Percentiles rank a stretch among this genome's conserved stretches.
Conservation (phyloP, 2,113 vertebrate genomes). For the Erythrocebus patas region DNA sequence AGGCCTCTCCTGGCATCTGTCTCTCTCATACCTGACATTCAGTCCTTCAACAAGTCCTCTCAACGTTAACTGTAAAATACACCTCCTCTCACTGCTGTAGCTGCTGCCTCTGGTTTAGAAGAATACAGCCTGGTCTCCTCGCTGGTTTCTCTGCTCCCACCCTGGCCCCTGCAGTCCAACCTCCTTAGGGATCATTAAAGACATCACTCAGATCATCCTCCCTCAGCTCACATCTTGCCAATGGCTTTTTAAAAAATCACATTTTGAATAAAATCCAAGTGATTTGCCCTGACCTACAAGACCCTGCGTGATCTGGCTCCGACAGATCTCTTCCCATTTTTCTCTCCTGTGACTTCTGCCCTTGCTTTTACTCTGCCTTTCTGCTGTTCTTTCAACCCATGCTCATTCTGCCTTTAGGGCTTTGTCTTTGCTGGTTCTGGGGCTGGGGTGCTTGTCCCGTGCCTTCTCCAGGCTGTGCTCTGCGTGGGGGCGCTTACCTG, state of each 20-base stretch:
- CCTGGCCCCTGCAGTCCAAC: fast-evolving
- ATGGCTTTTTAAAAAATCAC: background rate
- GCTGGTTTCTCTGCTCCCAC: background rate
- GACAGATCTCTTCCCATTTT: background rate
- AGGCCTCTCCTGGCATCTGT: background rate
- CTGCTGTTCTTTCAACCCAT: background rate
- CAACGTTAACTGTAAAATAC: background rate
- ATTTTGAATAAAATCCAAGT: background rate
- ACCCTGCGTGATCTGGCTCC: background rate
- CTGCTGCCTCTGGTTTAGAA: background rate
- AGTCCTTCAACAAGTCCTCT: background rate
- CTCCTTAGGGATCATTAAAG: background rate
- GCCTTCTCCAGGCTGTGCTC: background rate
- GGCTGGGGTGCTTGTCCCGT: background rate
- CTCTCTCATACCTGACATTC: background rate
- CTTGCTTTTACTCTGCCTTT: background rate
- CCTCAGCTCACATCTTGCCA: background rate
- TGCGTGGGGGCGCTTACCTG: background rate
- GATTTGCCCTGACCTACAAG: background rate
- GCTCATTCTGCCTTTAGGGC: background rate
- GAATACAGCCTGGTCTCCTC: background rate
- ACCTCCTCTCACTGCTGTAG: background rate
- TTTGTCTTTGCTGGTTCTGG: background rate
- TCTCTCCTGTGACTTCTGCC: background rate
- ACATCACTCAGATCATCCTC: background rate